Conservation (phyloP, 2,113 vertebrate genomes). For the Rhynchopsitta pachyrhyncha region DNA sequence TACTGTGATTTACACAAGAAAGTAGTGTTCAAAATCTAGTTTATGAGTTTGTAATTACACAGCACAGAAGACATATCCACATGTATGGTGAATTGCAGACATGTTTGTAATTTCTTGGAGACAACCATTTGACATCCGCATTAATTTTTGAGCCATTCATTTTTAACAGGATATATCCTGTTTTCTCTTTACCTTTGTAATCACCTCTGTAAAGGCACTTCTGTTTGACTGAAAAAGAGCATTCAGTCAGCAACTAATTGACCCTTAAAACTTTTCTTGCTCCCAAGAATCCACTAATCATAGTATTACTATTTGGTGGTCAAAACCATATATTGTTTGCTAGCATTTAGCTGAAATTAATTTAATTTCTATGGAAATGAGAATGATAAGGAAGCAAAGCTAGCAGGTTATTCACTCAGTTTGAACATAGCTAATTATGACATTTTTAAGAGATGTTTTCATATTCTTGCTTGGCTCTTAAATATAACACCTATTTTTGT, state of each 20-base stretch:
- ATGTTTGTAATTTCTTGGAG: neutral
- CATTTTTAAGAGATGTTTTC: neutral
- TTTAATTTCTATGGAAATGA: neutral
- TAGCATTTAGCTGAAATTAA: neutral
- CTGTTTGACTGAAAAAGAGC: neutral
- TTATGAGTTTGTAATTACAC: neutral
- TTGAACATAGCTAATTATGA: neutral
- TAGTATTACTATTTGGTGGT: neutral
- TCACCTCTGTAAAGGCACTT: neutral
- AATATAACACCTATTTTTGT: neutral
- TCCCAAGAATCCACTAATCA: neutral
- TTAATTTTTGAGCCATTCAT: neutral
- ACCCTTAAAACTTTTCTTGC: neutral
- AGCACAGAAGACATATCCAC: neutral
- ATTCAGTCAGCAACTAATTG: neutral
- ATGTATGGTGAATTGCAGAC: neutral
- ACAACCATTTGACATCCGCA: neutral
- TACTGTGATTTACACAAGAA: neutral
- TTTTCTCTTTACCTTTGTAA: neutral
- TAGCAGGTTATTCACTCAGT: neutral
- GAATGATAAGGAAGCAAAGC: neutral
- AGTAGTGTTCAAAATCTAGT: neutral
- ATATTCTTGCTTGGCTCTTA: neutral
- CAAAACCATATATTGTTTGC: neutral
- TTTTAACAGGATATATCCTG: neutral